Percentiles rank a stretch among this genome's conserved stretches.
Conservation (phyloP, 2,797 vertebrate species). For the Tadarida brasiliensis region DNA sequence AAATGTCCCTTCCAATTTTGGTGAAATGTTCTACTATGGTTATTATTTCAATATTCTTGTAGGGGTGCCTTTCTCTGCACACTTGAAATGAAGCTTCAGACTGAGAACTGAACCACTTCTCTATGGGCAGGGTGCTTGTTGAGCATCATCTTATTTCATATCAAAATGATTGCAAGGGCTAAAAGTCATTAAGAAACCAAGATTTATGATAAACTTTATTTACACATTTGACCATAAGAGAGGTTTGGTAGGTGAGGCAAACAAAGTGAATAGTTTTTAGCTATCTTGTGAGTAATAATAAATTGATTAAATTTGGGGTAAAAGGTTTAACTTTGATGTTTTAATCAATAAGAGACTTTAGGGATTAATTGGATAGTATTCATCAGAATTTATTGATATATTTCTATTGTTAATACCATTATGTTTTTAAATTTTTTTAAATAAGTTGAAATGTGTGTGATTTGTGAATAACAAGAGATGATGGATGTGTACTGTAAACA, state of each 20-base stretch:
- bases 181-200: not conserved
- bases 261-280: not conserved
- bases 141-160: not conserved
- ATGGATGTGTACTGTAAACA: not conserved
- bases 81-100: not conserved
- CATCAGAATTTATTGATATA: not conserved
- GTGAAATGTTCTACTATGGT: not conserved
- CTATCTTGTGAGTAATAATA: not conserved
- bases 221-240: not conserved
- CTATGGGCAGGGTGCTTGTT: not conserved
- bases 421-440: not conserved
- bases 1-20: not conserved
- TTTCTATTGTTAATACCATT: not conserved
- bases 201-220: not conserved
- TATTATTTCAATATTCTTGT: not conserved
- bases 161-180: not conserved
- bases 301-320: not conserved
- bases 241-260: not conserved
- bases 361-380: not conserved
- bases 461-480: not conserved
- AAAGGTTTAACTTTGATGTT: not conserved
- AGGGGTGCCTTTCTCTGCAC: not conserved
- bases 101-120: not conserved
- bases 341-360: not conserved
- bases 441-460: not conserved